Evolutionary conservation across 1,140 invertebrate species (phyloP), one percentile per base, ranked within the genome.

Genomic region (Eciton burchellii): DNA sequence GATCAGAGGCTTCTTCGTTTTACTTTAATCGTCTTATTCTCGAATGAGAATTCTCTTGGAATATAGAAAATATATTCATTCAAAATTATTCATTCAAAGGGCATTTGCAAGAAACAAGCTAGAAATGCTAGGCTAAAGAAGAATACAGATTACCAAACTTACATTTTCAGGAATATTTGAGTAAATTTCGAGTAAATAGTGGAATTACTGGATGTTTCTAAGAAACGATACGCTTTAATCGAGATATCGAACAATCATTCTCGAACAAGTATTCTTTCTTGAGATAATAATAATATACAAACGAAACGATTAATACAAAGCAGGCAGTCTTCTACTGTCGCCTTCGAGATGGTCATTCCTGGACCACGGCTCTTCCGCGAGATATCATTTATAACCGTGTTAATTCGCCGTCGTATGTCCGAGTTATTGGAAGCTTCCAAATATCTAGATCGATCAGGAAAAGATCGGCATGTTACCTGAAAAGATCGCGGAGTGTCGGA

Each of bases 321-420:
- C 24, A 47, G 19, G 12, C 4, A 66, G 11, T n/a, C 26, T n/a
- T n/a, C n/a, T n/a, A n/a, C n/a, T n/a, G 11, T 73, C 45, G 85
- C 86, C 86, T 88, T 88, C 86, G 82, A 88, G 77, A 57, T 73
- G 66, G 71, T 88, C 85, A 54, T 84, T 86, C 83, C 71, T 70
- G 49, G 16, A 57, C n/a, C 8, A 41, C 11, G 19, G 24, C 35
- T 47, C 56, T 8, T 8, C 56, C 24, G 29, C 29, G 3, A 26
- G 56, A 5, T 54, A 77, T 62, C 11, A 29, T 47, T 9, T 62
- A n/a, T 26, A 68, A 2, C 5, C 3, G 1, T 16, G 9, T 12
- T 21, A 29, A 12, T 70, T 26, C 68, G 63, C 74, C 21, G 43
- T 70, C 8, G 35, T 57, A n/a, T n/a, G n/a, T 57, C 43, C 8